Base-by-base conservation (phyloP, 2,888 invertebrate species). In the Prosopocoilus inquinatus region DNA sequence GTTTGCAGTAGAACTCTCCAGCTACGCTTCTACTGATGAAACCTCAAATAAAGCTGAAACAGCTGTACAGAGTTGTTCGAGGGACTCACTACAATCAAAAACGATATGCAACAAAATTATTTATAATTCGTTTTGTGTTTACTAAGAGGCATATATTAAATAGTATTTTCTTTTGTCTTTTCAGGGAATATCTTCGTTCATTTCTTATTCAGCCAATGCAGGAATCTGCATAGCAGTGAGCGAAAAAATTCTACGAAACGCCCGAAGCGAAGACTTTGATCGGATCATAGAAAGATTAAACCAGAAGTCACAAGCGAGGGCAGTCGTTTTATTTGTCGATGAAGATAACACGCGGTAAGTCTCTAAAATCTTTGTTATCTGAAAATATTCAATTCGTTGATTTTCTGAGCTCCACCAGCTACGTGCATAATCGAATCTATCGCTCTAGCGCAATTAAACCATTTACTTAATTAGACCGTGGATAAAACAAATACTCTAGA, bases 321-420 rank as follows among this genome's bases (percentile, higher is more conserved):
- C 83, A 7, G 86, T 89, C 32, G 82, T 88, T 15, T 81, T 88
- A 74, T 89, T 88, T 70, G 87, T 87, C 16, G 86, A 88, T 69
- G 87, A 88, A 72, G 88, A 88, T 71, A 87, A 87, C 72, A 81
- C 81, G 51, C 79, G 82, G 82, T 82, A 66, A 68, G 41, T 33
- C 3, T 49, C 16, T 7, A 28, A 47, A 47, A 13, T 41, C 16
- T 41, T 11, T 41, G 16, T 9, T 13, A 41, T 41, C 12, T n/a
- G 3, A 3, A 41, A 15, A 9, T 41, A 41, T 12, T 15, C 16
- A 2, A 9, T 41, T 41, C 16, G 7, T 12, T 32, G 12, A 49
- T 49, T 49, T 49, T 33, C 44, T 49, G 15, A 28, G 20, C 20
- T 28, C 20, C 20, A 28, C 20, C 3, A 28, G 5, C n/a, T n/a